These are phyloP conservation scores for Patagioenas fasciata DNA, from an alignment of 2,113 vertebrate genomes.

Conservation along the genomic window DNA sequence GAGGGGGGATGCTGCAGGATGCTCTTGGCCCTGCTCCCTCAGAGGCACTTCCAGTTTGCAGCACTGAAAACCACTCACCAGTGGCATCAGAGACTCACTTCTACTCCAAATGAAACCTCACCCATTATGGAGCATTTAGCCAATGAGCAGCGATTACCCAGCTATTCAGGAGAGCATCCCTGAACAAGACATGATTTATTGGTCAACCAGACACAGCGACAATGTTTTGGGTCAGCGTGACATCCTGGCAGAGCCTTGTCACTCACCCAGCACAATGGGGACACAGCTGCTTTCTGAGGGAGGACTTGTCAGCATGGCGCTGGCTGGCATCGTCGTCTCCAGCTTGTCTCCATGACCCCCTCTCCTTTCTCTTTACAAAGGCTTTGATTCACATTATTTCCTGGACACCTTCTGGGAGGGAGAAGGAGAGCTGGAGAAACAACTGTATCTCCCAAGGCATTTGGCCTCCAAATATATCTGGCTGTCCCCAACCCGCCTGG, in stretches of 20 bases:
- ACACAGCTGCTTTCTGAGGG: background rate
- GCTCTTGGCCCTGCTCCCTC: accelerated
- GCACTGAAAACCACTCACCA: background rate
- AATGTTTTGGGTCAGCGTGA: background rate
- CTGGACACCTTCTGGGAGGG: background rate
- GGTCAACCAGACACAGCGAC: background rate
- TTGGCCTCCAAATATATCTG: background rate
- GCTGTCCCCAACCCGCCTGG: background rate
- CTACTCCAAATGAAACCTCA: background rate
- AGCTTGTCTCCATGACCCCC: background rate
- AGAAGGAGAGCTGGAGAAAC: background rate
- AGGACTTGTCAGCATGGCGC: background rate
- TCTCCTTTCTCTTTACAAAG: background rate
- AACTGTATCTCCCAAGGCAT: background rate
- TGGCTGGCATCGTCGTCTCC: background rate
- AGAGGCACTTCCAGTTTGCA: background rate
- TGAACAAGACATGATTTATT: background rate
- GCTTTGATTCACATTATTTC: background rate
- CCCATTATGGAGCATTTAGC: background rate
- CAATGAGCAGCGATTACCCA: background rate
- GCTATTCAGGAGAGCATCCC: background rate
- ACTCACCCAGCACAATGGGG: background rate
- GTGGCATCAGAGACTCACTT: background rate
- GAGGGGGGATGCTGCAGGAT: background rate
- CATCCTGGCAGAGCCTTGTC: background rate